These are phyloP conservation scores for Gobius niger DNA, from an alignment of 2,113 vertebrate species.

Conservation along the genomic window DNA sequence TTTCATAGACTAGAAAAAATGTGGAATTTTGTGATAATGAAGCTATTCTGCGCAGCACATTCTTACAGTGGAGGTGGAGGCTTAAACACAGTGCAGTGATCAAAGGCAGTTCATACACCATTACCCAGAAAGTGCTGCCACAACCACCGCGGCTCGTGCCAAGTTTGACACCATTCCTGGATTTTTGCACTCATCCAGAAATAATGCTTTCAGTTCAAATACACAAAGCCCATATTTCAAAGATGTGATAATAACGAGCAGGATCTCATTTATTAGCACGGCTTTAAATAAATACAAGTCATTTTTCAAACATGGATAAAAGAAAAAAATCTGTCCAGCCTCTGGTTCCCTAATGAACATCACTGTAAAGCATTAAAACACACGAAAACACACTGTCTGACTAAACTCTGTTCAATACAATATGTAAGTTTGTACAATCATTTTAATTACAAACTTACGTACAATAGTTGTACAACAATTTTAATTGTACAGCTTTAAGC, in stretches of 20 bases:
- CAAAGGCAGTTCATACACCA: conserved; percentile 79
- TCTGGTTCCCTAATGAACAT: too few relatives aligned
- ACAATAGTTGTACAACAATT: too few relatives aligned
- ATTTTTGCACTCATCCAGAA: conserved; percentile 39
- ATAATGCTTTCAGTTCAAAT: conserved; percentile 29
- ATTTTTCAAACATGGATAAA: not conserved
- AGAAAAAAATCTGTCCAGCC: not conserved
- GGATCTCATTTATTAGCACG: conserved; percentile 1
- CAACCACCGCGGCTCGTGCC: conserved; percentile 64
- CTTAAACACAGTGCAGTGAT: conserved; percentile 58
- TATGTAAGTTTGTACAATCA: too few relatives aligned
- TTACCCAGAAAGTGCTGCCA: conserved; percentile 75
- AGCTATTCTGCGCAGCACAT: conserved; percentile 67
- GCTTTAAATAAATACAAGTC: not conserved
- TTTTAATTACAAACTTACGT: too few relatives aligned
- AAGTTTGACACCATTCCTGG: conserved; percentile 67
- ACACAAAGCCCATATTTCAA: conserved; percentile 3
- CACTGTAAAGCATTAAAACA: too few relatives aligned
- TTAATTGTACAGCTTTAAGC: too few relatives aligned
- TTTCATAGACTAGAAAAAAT: conserved; percentile 56
- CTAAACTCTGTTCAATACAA: too few relatives aligned
- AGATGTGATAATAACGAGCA: not conserved
- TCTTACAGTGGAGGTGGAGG: conserved; percentile 63
- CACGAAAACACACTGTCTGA: too few relatives aligned
- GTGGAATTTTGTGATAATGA: conserved; percentile 57